Evolutionary conservation across 2,797 vertebrate genomes (phyloP).

Genomic region (Nasua narica): DNA sequence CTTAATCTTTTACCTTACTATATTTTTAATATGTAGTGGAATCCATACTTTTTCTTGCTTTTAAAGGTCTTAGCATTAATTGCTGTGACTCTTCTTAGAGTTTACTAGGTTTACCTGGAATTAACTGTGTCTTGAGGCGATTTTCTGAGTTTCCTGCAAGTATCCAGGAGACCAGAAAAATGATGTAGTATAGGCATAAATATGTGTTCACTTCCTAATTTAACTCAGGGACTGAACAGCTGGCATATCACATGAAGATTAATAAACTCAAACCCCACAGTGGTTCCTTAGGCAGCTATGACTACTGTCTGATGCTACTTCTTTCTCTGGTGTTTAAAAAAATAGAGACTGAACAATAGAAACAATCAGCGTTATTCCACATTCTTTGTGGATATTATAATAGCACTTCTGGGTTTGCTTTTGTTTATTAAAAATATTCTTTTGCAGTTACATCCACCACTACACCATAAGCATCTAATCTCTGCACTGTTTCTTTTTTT

Average conservation of each 20-base stretch:
- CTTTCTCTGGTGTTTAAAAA: constrained; percentile 11
- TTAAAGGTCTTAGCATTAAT: background rate
- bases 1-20: background rate
- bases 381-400: background rate
- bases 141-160: constrained; percentile 28
- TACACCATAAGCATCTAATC: background rate
- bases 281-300: constrained; percentile 2
- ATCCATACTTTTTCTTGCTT: background rate
- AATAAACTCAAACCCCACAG: background rate
- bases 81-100: background rate
- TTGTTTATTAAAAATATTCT: background rate
- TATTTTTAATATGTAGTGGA: background rate
- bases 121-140: background rate
- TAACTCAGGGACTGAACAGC: constrained; percentile 7
- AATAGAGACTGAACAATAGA: background rate
- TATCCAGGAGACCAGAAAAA: constrained; percentile 33
- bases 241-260: background rate
- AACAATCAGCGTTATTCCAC: background rate
- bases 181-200: background rate
- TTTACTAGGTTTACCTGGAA: background rate
- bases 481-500: background rate
- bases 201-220: constrained; percentile 15
- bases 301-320: constrained; percentile 30
- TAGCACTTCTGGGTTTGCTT: background rate
- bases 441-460: background rate